Evolutionary conservation across 2,797 vertebrate species (phyloP).

Genomic region (Cyprinella venusta): DNA sequence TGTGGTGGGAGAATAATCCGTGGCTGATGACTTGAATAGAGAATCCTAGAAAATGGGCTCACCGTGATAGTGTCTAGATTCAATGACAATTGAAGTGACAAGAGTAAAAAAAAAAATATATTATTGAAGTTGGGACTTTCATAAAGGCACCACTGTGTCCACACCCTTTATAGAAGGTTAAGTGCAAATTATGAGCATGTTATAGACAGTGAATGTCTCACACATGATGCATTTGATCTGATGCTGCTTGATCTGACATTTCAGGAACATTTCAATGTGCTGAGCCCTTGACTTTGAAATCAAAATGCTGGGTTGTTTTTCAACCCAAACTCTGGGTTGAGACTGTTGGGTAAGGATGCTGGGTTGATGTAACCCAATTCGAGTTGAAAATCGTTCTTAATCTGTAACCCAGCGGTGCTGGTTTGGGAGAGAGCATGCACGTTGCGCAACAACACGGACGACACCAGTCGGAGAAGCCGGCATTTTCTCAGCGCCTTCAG

Average conservation of each 20-base stretch:
- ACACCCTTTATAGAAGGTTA: constrained; percentile 46
- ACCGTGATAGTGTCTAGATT: constrained; percentile 37
- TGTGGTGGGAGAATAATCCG: constrained; percentile 54
- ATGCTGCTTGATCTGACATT: background rate
- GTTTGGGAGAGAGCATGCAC: too few relatives aligned
- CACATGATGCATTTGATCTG: background rate
- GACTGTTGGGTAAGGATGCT: too few relatives aligned
- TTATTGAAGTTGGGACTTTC: too few relatives aligned
- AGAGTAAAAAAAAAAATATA: constrained; percentile 15
- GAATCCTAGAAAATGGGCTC: constrained; percentile 39
- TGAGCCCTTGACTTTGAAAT: background rate
- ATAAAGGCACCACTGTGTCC: background rate
- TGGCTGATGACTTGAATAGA: constrained; percentile 49
- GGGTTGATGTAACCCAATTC: too few relatives aligned
- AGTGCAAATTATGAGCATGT: constrained; percentile 44
- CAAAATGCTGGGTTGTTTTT: too few relatives aligned
- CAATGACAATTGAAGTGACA: constrained; percentile 51
- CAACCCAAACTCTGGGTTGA: too few relatives aligned
- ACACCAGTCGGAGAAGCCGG: too few relatives aligned
- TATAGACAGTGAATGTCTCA: constrained; percentile 35
- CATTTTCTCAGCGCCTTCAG: too few relatives aligned
- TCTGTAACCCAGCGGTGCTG: too few relatives aligned
- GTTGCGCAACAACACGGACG: too few relatives aligned
- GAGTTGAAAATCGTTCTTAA: too few relatives aligned
- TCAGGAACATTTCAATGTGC: constrained; percentile 12